Evolutionary conservation across 2,888 invertebrate species (phyloP), one percentile per base, ranked within the genome.

Genomic region (Leptura quadrifasciata): DNA sequence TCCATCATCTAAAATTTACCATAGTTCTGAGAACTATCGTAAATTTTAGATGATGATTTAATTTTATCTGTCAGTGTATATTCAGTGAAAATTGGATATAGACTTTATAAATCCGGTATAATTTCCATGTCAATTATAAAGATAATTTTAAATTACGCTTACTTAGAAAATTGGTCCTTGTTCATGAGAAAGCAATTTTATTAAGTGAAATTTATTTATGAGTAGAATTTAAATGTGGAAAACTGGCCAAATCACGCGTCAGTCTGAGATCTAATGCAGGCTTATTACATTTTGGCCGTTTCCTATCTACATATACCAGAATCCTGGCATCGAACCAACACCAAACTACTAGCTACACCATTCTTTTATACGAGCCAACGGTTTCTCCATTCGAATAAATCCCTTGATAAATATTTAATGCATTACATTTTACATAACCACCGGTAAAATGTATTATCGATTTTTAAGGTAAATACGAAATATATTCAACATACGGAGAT

Each of bases 171-270:
- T n/a, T 47, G 47, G 47, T 47, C 47, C 15, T 15, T 61, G 17
- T 10, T 9, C n/a, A 31, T 9, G n/a, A 31, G 17, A 27, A 35
- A 27, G 35, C 18, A 31, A 60, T 60, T 76, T 72, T 57, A 31
- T 27, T 39, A n/a, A 24, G 58, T 58, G 27, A 24, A 61, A 73
- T 76, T 74, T 72, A 77, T 69, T n/a, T 58, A 74, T 74, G 64
- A 75, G 72, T 75, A 61, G 74, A 72, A 74, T 63, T 55, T 72
- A 57, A 77, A 74, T 74, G 74, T 72, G 60, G 65, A 73, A 65
- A 78, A 76, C 73, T 71, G 78, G 74, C 78, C 78, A 78, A 78
- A 78, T 76, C 73, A 74, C 74, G 71, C 75, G 72, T 75, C 55
- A 72, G 58, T 69, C 65, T 72, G 65, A 61, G 47, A 71, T 72